These are phyloP conservation scores for Stenotaenia linearis DNA, from an alignment of 2,888 invertebrate species.

Conservation along the genomic window DNA sequence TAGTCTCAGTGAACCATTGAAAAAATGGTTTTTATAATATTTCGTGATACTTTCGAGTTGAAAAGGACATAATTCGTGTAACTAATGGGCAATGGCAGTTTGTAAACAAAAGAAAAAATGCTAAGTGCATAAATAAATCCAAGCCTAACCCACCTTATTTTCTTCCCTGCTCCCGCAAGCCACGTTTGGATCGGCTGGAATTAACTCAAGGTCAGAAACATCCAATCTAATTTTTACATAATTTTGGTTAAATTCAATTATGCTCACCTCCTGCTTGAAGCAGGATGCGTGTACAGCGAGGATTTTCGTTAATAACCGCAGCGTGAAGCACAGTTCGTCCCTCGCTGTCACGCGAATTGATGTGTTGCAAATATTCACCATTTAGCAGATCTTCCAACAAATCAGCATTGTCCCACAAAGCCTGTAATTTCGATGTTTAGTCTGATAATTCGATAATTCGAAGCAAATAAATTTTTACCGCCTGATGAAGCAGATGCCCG, in stretches of 20 bases:
- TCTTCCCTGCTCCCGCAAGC: conserved; percentile 63
- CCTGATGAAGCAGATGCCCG: conserved; percentile 70
- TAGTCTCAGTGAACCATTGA: not conserved
- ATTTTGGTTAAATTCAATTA: not conserved
- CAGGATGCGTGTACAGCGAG: conserved; percentile 66
- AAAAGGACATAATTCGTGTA: not conserved
- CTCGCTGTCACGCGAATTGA: conserved; percentile 67
- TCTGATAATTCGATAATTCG: conserved; percentile 5
- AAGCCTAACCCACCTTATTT: conserved; percentile 56
- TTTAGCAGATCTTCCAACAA: conserved; percentile 71
- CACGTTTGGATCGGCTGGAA: conserved; percentile 60
- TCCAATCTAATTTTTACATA: not conserved
- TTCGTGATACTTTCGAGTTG: not conserved
- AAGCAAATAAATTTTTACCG: conserved; percentile 43
- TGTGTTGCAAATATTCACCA: conserved; percentile 58
- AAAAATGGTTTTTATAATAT: not conserved
- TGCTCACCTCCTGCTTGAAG: conserved; percentile 59
- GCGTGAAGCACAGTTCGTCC: conserved; percentile 74
- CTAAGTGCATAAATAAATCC: not conserved
- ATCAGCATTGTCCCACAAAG: conserved; percentile 82
- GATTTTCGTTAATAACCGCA: conserved; percentile 70
- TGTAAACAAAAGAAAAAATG: conserved; percentile 12
- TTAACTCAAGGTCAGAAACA: not conserved
- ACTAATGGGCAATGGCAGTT: not conserved
- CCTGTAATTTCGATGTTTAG: conserved; percentile 44